These are phyloP conservation scores for Datnioides undecimradiatus DNA, from an alignment of 2,113 vertebrate genomes.

Conservation along the genomic window DNA sequence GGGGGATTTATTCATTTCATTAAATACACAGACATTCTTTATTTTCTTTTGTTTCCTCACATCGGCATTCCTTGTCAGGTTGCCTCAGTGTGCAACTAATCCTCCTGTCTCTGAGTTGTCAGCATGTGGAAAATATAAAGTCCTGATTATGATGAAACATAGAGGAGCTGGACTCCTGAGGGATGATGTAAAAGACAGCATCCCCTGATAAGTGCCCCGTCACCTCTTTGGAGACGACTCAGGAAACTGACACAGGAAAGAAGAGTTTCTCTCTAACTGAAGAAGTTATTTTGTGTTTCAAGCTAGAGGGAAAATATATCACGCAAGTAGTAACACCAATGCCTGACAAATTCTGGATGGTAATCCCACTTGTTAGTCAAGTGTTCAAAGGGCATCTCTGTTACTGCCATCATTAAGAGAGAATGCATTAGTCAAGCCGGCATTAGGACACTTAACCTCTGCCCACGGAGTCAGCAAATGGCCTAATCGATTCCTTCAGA, in stretches of 20 bases:
- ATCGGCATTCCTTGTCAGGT: constrained; percentile 11
- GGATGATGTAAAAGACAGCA: constrained; percentile 35
- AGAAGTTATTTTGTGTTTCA: constrained; percentile 1
- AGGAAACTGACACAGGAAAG: neutral
- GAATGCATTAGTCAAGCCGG: constrained; percentile 70
- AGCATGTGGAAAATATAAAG: constrained; percentile 43
- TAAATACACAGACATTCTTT: constrained; percentile 32
- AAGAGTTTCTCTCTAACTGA: constrained; percentile 5
- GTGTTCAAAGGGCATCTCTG: constrained; percentile 74
- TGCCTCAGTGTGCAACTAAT: constrained; percentile 21
- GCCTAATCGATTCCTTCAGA: constrained; percentile 71
- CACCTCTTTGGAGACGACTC: constrained; percentile 24
- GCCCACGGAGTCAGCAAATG: constrained; percentile 54
- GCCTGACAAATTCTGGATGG: constrained; percentile 26
- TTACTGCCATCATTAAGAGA: constrained; percentile 55
- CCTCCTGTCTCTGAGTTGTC: constrained; percentile 27
- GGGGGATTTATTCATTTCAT: constrained; percentile 25
- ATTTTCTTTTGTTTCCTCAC: constrained; percentile 32
- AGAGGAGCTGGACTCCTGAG: constrained; percentile 36
- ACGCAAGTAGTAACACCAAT: neutral
- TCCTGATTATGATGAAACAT: constrained; percentile 57
- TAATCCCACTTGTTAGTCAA: constrained; percentile 62
- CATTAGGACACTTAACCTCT: constrained; percentile 78
- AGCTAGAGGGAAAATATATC: constrained; percentile 28
- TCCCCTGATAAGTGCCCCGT: constrained; percentile 47